Conservation (phyloP, 2,888 invertebrate species). For the Lasioglossum villosulum region DNA sequence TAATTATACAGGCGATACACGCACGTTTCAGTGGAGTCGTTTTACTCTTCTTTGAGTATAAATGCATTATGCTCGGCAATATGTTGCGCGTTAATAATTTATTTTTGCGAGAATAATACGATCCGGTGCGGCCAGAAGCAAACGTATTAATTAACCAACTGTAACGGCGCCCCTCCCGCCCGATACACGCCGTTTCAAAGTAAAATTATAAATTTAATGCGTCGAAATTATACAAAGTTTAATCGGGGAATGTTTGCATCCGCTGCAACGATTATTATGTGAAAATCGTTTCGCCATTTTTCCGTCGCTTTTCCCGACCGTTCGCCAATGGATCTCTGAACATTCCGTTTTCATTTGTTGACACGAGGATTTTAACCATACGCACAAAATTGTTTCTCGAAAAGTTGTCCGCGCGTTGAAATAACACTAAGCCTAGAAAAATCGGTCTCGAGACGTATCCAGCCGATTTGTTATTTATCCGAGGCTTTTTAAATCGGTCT, state of each 20-base stretch:
- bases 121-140: slow-evolving; percentile 33
- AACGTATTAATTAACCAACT: slow-evolving; percentile 56
- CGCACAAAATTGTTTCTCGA: slow-evolving; percentile 44
- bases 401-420: slow-evolving; percentile 21
- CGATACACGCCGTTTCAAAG: slow-evolving; percentile 36
- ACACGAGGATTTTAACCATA: not conserved
- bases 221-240: slow-evolving; percentile 15
- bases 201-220: slow-evolving; percentile 49
- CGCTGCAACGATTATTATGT: not conserved
- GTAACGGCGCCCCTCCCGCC: slow-evolving; percentile 34
- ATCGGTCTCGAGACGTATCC: slow-evolving; percentile 8
- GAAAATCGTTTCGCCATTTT: not conserved
- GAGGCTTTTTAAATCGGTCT: no score
- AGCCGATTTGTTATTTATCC: not conserved
- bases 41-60: not conserved
- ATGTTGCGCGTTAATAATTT: slow-evolving; percentile 56
- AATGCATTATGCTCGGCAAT: slow-evolving; percentile 46
- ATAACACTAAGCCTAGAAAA: slow-evolving; percentile 11
- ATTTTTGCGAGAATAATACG: slow-evolving; percentile 55
- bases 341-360: not conserved
- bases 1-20: not conserved
- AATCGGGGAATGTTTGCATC: not conserved
- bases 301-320: not conserved
- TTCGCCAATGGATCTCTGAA: not conserved
- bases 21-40: not conserved